Base-by-base conservation (phyloP, 2,797 vertebrate species). In the Miichthys miiuy region DNA sequence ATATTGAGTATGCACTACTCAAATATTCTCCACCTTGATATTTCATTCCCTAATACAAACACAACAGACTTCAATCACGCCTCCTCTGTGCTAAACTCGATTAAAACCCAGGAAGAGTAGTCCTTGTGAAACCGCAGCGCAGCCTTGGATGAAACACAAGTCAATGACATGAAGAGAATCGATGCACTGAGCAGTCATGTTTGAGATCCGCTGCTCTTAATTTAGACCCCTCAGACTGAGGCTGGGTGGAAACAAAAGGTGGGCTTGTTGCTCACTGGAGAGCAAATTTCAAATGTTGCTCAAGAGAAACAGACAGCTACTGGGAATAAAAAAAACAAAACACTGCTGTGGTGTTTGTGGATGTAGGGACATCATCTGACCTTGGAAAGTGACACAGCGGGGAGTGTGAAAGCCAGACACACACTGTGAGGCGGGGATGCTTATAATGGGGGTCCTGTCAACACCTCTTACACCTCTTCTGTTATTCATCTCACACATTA, bases 401-500 rank as follows among this genome's bases (percentile, higher is more conserved):
- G 62, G 64, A 41, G 48, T 10, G 66, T 21, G 54, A 84, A 63
- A 69, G 57, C n/a, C 30, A 16, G 75, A 78, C 68, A 55, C 87
- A 73, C 70, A 62, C 68, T 74, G 77, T 46, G 74, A 76, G 38
- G 66, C 27, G 71, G 70, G 69, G 69, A 77, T 64, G 68, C 61
- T 83, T 68, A 90, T 83, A 82, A 88, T 78, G 79, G 57, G 44
- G 62, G 42, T 75, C 75, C 74, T 87, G 84, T 84, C 85, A 86
- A 87, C 87, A 75, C 71, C 8, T 80, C 63, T 85, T 67, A 72
- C 48, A 30, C 68, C 34, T 75, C 27, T 52, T 6, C 51, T 74
- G 64, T 55, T 72, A 73, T 83, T 79, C 52, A 46, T 48, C 65
- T 65, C 72, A 50, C 76, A 51, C 30, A 38, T 44, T 14, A 74